These are phyloP conservation scores for Bolinopsis microptera DNA, from an alignment of 37 sponge, comb jelly and placozoan genomes.

Conservation along the genomic window DNA sequence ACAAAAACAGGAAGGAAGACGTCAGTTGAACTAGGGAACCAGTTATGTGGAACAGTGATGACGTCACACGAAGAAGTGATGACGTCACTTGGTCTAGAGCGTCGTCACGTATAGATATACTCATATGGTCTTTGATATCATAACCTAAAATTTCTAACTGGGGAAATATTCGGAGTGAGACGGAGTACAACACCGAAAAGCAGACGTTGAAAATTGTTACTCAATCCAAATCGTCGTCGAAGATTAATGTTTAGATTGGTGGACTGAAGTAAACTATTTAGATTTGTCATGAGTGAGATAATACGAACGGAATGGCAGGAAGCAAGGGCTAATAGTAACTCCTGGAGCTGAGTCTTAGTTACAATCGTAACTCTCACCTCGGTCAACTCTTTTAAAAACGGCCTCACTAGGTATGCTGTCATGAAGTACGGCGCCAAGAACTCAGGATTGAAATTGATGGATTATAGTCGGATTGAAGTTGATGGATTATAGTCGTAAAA, in stretches of 20 bases:
- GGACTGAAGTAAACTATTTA: neutral
- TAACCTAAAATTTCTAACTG: neutral
- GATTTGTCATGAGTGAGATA: neutral
- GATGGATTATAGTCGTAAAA: neutral
- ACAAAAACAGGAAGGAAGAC: neutral
- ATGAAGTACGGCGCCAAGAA: neutral
- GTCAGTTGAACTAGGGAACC: neutral
- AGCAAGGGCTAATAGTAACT: neutral
- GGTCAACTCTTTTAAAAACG: neutral
- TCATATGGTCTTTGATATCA: neutral
- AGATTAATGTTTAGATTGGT: neutral
- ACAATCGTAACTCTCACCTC: no score
- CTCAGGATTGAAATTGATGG: neutral
- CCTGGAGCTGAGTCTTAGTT: no score
- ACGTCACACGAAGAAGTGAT: neutral
- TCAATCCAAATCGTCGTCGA: neutral
- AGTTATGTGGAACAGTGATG: constrained; percentile 34
- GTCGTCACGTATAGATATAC: neutral
- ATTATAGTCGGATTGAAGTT: neutral
- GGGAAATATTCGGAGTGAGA: neutral
- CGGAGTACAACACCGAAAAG: neutral
- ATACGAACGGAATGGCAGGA: neutral
- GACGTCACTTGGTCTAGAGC: neutral
- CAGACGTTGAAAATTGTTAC: neutral
- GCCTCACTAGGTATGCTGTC: neutral